Base-by-base conservation (phyloP, 2,888 invertebrate genomes). In the Eupithecia tripunctaria region DNA sequence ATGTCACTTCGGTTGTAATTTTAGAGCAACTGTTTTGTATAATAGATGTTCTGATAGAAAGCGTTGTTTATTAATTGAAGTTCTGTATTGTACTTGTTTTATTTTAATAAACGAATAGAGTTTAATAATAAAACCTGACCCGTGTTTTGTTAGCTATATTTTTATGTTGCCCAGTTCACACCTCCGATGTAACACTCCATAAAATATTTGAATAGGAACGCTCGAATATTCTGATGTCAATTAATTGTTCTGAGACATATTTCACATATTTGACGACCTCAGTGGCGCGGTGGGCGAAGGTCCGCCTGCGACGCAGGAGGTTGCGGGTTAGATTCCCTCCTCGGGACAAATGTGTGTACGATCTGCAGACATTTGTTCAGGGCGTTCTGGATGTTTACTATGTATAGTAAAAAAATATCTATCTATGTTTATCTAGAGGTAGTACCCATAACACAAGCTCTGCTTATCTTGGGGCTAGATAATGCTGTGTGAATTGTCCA, bases 201-300 rank as follows among this genome's bases (percentile, higher is more conserved):
- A 41, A 59, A 59, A 10, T 32, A 60, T 63, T 43, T 63, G 69
- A 67, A 62, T 25, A 56, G 25, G 12, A 25, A 60, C 38, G n/a
- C 29, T 66, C 70, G 41, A 51, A 29, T 56, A 51, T 12, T 66
- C 62, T 47, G 10, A 68, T 21, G 59, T 43, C 38, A 71, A 73
- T 70, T 41, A 43, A 67, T 67, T 70, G 65, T 68, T 36, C 21
- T 15, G 29, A 67, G n/a, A 71, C 67, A 73, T 69, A 73, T 66
- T 72, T n/a, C n/a, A n/a, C n/a, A n/a, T n/a, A n/a, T n/a, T n/a
- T n/a, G n/a, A n/a, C n/a, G n/a, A n/a, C n/a, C n/a, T n/a, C n/a
- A n/a, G n/a, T n/a, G n/a, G n/a, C n/a, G n/a, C n/a, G n/a, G n/a
- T n/a, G n/a, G n/a, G n/a, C n/a, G n/a, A n/a, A n/a, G n/a, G n/a